A percentile compares a stretch with the other conserved stretches of the same genome.
These are phyloP conservation scores for Zaprionus nigranus DNA, from an alignment of 1,140 invertebrate species.

Conservation along the genomic window DNA sequence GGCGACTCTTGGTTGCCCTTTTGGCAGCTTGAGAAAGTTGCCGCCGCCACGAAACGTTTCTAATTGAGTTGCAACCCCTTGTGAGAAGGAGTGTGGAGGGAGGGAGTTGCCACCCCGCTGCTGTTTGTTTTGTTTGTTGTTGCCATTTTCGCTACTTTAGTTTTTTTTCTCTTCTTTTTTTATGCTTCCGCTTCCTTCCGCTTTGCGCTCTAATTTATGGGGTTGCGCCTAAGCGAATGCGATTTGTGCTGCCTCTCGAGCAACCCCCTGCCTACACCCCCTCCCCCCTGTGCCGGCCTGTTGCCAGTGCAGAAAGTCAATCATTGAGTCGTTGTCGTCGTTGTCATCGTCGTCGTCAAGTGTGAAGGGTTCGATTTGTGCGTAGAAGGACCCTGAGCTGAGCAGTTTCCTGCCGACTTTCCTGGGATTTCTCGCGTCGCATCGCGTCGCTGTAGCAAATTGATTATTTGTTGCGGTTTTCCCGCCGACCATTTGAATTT, in stretches of 20 bases:
- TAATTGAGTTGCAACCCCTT: slow-evolving; percentile 52
- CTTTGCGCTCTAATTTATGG: slow-evolving; percentile 70
- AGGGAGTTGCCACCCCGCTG: not conserved
- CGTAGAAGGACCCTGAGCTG: slow-evolving; percentile 34
- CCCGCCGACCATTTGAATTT: slow-evolving; percentile 64
- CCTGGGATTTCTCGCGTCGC: not conserved
- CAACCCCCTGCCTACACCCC: too few relatives aligned
- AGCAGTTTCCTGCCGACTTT: not conserved
- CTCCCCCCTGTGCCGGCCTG: slow-evolving; percentile 6
- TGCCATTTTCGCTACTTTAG: slow-evolving; percentile 72
- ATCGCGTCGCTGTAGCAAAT: slow-evolving; percentile 77
- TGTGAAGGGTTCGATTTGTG: slow-evolving; percentile 68
- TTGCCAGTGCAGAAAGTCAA: slow-evolving; percentile 7
- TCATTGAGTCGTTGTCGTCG: slow-evolving; percentile 7
- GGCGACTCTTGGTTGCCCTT: slow-evolving; percentile 5
- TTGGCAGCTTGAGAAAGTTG: slow-evolving; percentile 26
- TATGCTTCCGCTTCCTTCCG: slow-evolving; percentile 37
- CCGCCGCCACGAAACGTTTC: slow-evolving; percentile 42
- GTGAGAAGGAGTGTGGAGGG: not conserved
- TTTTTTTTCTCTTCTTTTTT: slow-evolving; percentile 16
- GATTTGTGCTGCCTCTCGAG: slow-evolving; percentile 63
- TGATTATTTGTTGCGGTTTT: slow-evolving; percentile 79
- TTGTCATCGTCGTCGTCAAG: slow-evolving; percentile 41
- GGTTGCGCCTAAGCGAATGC: slow-evolving; percentile 80
- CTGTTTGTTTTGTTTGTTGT: slow-evolving; percentile 77